Evolutionary conservation across 2,113 vertebrate genomes (phyloP).

Genomic region (Callaeas wilsoni): DNA sequence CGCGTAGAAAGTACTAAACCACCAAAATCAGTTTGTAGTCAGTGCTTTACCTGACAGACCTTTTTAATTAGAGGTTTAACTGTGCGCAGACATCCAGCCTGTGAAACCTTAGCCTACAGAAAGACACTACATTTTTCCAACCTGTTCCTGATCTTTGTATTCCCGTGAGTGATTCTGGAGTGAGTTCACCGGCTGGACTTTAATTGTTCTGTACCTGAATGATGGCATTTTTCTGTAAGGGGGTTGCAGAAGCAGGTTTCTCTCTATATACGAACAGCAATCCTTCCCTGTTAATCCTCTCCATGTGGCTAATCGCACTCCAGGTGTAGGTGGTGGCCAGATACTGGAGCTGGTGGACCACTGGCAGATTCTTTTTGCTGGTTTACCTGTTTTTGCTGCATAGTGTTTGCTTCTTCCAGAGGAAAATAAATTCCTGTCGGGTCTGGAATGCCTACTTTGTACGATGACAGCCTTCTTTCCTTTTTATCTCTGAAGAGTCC

Average conservation of each 20-base stretch:
- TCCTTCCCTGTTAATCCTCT: background rate
- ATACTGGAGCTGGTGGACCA: background rate
- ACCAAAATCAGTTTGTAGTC: background rate
- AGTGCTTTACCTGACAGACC: background rate
- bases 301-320: background rate
- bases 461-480: background rate
- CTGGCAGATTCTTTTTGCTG: background rate
- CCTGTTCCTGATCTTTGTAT: background rate
- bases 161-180: background rate
- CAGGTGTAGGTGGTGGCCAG: background rate
- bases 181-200: background rate
- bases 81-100: background rate
- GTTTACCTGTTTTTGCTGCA: background rate
- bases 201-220: background rate
- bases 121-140: background rate
- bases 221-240: background rate
- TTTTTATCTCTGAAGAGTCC: slow-evolving; percentile 18
- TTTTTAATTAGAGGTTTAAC: background rate
- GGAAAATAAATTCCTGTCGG: background rate
- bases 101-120: background rate
- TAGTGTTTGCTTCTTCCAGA: background rate
- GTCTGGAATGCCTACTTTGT: background rate
- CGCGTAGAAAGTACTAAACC: rapidly evolving
- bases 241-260: background rate
- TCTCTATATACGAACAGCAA: rapidly evolving